phyloP scores from a whole-genome alignment of 53 echinoderm and acorn worm genomes.

The Arbacia lixula region DNA sequence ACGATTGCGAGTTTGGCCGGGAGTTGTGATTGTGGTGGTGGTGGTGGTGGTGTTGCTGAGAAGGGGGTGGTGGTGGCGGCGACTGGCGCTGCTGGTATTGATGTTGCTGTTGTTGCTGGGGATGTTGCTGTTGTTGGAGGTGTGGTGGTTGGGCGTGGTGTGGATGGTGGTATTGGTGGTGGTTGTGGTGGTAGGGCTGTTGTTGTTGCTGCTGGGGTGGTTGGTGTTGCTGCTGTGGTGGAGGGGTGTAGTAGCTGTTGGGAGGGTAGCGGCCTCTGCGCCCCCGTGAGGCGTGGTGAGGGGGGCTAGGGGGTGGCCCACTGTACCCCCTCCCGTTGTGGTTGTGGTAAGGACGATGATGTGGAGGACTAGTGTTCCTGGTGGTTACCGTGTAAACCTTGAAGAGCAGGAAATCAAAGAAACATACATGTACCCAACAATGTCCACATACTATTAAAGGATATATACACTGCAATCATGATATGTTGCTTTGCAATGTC shows the following conservation, averaged over 20 bases:
- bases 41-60: slow-evolving; percentile 19
- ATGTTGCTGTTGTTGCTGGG: not conserved
- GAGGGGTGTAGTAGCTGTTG: slow-evolving; percentile 34
- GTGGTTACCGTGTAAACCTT: slow-evolving; percentile 56
- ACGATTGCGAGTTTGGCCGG: not conserved
- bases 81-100: slow-evolving; percentile 29
- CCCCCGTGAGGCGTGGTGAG: slow-evolving; percentile 37
- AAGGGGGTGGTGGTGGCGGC: not conserved
- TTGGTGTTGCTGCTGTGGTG: slow-evolving; percentile 14
- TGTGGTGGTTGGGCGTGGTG: slow-evolving; percentile 17
- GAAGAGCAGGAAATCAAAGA: not conserved
- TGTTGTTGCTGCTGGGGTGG: slow-evolving; percentile 55
- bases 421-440: not conserved
- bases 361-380: slow-evolving; percentile 41
- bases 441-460: too few species aligned
- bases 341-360: slow-evolving; percentile 50
- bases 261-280: slow-evolving; percentile 30
- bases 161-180: slow-evolving; percentile 60
- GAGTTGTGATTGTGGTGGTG: slow-evolving; percentile 45
- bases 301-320: slow-evolving; percentile 47
- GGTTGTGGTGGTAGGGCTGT: slow-evolving; percentile 11
- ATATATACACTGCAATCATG: too few species aligned
- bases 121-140: slow-evolving; percentile 35
- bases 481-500: too few species aligned
- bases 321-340: slow-evolving; percentile 2